Conservation (phyloP, 1,140 invertebrate genomes). For the Drosophila kurseongensis region DNA sequence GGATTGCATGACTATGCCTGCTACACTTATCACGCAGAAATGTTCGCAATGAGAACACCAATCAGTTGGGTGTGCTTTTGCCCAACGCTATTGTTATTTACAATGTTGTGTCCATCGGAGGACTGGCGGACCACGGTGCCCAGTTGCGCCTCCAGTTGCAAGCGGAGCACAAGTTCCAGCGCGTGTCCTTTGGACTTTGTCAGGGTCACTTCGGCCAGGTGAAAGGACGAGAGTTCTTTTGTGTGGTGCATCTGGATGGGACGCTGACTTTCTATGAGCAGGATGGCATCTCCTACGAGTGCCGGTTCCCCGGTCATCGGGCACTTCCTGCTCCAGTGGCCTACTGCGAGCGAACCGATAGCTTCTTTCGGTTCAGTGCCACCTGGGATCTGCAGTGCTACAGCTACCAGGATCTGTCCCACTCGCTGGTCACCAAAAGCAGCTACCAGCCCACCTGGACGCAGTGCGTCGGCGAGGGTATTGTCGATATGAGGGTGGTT, state of each 20-base stretch:
- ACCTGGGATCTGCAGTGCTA: slow-evolving; percentile 89
- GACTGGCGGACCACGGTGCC: slow-evolving; percentile 74
- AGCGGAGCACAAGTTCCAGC: slow-evolving; percentile 87
- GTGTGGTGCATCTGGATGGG: slow-evolving; percentile 92
- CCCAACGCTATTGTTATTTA: slow-evolving; percentile 77
- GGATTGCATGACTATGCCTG: not conserved
- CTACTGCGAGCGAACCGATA: slow-evolving; percentile 89
- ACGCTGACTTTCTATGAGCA: slow-evolving; percentile 91
- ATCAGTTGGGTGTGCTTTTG: slow-evolving; percentile 76
- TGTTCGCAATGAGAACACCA: slow-evolving; percentile 69
- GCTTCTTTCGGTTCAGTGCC: slow-evolving; percentile 89
- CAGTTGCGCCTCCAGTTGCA: slow-evolving; percentile 84
- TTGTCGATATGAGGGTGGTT: slow-evolving; percentile 72
- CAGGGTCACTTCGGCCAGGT: slow-evolving; percentile 91
- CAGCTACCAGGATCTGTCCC: slow-evolving; percentile 81
- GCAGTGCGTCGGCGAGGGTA: slow-evolving; percentile 77
- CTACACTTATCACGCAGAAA: slow-evolving; percentile 40
- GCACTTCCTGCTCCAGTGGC: slow-evolving; percentile 89
- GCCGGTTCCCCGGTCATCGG: slow-evolving; percentile 86
- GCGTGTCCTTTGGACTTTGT: slow-evolving; percentile 87
- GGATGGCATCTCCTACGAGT: slow-evolving; percentile 82
- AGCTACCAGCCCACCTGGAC: slow-evolving; percentile 78
- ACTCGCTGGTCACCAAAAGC: slow-evolving; percentile 67
- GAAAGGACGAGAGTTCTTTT: slow-evolving; percentile 90
- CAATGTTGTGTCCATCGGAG: slow-evolving; percentile 62